Evolutionary conservation across 2,113 vertebrate species (phyloP).

Genomic region (Lipotes vexillifer): DNA sequence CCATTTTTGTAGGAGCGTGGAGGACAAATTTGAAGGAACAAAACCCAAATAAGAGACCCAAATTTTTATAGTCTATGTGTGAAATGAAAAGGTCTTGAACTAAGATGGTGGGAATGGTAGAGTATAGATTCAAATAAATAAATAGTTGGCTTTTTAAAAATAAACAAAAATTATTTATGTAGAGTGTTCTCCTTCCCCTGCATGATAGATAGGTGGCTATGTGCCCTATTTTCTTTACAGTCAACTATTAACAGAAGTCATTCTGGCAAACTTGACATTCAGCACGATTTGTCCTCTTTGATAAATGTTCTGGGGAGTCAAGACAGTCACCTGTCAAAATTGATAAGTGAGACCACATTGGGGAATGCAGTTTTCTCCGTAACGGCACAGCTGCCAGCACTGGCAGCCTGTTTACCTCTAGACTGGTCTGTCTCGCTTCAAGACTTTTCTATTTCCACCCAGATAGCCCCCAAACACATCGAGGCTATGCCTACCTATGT

Average conservation of each 20-base stretch:
- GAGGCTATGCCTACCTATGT: background rate
- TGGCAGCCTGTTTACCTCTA: slow-evolving; percentile 70
- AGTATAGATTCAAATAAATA: background rate
- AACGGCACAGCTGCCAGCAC: slow-evolving; percentile 68
- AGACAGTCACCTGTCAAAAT: slow-evolving; percentile 78
- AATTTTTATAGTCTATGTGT: background rate
- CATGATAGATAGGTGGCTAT: slow-evolving; percentile 69
- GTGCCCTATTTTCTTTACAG: slow-evolving; percentile 68
- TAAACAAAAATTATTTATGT: slow-evolving; percentile 43
- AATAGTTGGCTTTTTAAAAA: slow-evolving; percentile 38
- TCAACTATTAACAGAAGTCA: slow-evolving; percentile 73
- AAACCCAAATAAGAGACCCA: background rate
- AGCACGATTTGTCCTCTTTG: slow-evolving; percentile 72
- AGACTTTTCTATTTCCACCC: slow-evolving; percentile 74
- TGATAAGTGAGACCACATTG: slow-evolving; percentile 76
- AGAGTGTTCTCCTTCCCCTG: slow-evolving; percentile 58
- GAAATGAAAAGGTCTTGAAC: background rate
- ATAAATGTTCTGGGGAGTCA: slow-evolving; percentile 73
- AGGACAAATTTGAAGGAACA: background rate
- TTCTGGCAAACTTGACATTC: slow-evolving; percentile 73
- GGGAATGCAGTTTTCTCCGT: slow-evolving; percentile 76
- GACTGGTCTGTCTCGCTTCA: slow-evolving; percentile 68
- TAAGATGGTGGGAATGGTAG: background rate
- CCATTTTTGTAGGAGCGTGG: background rate
- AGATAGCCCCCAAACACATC: slow-evolving; percentile 47